phyloP scores from a whole-genome alignment of 2,113 vertebrate species.

The Myanophis thanlyinensis region DNA sequence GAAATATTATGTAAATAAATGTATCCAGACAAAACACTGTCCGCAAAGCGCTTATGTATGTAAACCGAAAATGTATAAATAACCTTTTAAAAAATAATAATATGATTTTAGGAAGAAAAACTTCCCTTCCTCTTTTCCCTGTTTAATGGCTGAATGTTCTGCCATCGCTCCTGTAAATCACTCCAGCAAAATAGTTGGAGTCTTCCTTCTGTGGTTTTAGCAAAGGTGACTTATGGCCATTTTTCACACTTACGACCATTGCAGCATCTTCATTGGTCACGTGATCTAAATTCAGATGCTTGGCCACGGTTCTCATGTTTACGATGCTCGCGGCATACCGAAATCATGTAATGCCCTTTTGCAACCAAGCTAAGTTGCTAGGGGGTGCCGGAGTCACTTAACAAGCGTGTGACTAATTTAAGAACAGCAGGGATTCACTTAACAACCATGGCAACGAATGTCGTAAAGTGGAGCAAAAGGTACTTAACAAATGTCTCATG shows the following conservation, averaged over 20 bases:
- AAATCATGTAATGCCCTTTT: background rate
- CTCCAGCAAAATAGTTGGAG: background rate
- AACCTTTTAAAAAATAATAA: background rate
- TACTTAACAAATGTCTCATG: background rate
- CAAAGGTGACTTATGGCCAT: background rate
- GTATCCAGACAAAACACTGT: too few species aligned
- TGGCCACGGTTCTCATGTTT: background rate
- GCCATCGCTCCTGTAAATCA: background rate
- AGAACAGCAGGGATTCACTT: background rate
- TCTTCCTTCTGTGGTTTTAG: background rate
- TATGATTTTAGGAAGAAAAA: background rate
- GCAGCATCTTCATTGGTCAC: background rate
- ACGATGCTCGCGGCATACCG: rapidly evolving
- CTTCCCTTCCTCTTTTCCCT: background rate
- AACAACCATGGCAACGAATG: background rate
- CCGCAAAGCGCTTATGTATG: too few species aligned
- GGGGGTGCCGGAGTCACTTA: background rate
- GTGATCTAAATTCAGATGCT: background rate
- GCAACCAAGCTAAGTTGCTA: background rate
- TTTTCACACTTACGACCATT: background rate
- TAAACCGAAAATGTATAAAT: too few species aligned
- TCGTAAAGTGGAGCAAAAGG: too few species aligned
- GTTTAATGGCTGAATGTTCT: background rate
- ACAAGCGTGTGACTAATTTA: background rate
- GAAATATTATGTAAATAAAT: too few species aligned